phyloP scores from a whole-genome alignment of 2,113 vertebrate genomes.

The Gadus macrocephalus region DNA sequence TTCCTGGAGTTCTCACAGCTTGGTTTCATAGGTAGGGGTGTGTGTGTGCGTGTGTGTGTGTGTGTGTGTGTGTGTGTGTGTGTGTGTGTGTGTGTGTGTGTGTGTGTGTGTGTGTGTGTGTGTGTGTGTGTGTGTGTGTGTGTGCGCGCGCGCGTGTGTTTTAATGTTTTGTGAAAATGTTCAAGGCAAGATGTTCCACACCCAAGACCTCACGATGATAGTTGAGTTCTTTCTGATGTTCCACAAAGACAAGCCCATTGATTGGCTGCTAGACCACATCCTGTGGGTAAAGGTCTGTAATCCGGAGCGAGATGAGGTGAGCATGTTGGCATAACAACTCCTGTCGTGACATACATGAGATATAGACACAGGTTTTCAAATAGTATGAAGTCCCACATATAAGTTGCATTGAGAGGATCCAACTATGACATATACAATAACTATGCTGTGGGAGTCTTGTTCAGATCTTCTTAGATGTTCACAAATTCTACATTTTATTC shows the following conservation, averaged over 20 bases:
- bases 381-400: too few species aligned
- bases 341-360: too few species aligned
- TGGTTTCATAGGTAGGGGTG: conserved; percentile 86
- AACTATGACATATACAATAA: too few species aligned
- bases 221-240: conserved; percentile 99
- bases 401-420: too few species aligned
- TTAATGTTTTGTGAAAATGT: conserved; percentile 15
- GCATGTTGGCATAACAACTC: too few species aligned
- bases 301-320: conserved; percentile 94
- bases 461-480: too few species aligned
- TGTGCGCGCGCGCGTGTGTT: background rate
- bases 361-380: too few species aligned
- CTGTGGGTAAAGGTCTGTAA: conserved; percentile 99
- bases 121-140: background rate
- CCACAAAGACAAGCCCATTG: conserved; percentile 97
- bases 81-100: background rate
- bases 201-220: conserved; percentile 93
- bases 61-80: conserved; percentile 8
- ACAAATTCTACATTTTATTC: too few species aligned
- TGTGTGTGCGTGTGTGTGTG: conserved; percentile 10
- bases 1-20: conserved; percentile 93
- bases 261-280: conserved; percentile 97
- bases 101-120: conserved; percentile 11
- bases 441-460: too few species aligned
- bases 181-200: conserved; percentile 98